Evolutionary conservation across 2,888 invertebrate species (phyloP).

Genomic region (Erebia palarica): DNA sequence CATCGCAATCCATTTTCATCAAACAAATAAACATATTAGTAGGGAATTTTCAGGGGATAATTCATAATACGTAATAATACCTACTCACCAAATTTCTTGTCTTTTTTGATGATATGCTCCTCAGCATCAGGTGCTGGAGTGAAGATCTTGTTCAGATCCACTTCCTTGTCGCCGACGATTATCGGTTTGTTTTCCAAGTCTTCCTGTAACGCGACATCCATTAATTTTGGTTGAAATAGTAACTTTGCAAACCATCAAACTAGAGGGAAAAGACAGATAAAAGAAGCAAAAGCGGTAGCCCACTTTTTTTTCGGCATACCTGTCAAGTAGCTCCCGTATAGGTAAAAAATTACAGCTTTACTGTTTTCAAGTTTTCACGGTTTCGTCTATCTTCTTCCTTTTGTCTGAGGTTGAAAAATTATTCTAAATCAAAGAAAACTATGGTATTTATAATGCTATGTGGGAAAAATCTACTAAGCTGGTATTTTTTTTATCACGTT

Average conservation of each 20-base stretch:
- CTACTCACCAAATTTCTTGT: constrained; percentile 81
- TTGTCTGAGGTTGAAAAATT: not conserved
- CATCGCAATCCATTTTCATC: no score
- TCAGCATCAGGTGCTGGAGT: constrained; percentile 93
- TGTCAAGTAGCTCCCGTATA: not conserved
- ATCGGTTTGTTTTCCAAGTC: constrained; percentile 83
- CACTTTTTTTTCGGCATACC: no score
- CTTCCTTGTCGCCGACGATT: constrained; percentile 83
- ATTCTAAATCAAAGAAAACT: no score
- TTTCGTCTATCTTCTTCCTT: constrained; percentile 3
- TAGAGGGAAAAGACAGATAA: not conserved
- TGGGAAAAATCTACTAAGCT: no score
- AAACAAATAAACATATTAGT: no score
- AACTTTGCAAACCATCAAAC: not conserved
- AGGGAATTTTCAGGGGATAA: not conserved
- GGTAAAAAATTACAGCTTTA: not conserved
- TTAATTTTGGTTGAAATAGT: not conserved
- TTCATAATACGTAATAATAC: no score
- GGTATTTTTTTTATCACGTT: no score
- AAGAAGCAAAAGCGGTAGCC: no score
- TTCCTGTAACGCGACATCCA: constrained; percentile 71
- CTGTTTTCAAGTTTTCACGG: not conserved
- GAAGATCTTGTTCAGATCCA: constrained; percentile 93
- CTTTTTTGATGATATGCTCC: constrained; percentile 88
- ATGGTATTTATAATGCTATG: no score